Conservation (phyloP, 2,113 vertebrate genomes). For the Serinus canaria region DNA sequence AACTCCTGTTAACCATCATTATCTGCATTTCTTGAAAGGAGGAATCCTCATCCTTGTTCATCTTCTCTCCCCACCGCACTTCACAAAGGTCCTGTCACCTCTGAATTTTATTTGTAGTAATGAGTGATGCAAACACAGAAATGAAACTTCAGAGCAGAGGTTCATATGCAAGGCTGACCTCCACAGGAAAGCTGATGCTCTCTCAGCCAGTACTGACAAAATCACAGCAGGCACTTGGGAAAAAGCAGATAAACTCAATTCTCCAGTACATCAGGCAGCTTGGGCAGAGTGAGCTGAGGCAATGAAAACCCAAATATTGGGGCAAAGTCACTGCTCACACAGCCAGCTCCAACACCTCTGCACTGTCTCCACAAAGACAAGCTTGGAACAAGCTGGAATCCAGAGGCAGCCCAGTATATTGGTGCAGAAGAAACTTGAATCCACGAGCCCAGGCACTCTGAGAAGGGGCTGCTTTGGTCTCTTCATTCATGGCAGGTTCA, state of each 20-base stretch:
- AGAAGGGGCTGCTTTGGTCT: background rate
- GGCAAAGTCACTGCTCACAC: background rate
- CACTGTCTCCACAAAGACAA: background rate
- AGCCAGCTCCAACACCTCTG: background rate
- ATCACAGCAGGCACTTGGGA: background rate
- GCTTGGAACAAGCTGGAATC: background rate
- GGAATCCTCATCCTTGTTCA: background rate
- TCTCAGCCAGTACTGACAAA: background rate
- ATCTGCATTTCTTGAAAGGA: constrained; percentile 29
- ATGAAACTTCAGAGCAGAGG: background rate
- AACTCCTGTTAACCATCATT: constrained; percentile 4
- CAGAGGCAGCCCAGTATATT: background rate
- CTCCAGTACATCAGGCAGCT: background rate
- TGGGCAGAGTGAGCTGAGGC: background rate
- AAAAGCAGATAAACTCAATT: background rate
- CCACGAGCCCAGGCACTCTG: background rate
- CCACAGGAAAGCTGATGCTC: background rate
- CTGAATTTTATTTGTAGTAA: background rate
- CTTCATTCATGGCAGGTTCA: background rate
- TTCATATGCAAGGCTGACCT: background rate
- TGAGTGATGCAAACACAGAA: background rate
- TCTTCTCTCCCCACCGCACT: background rate
- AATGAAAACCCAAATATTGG: background rate
- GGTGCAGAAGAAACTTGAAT: background rate
- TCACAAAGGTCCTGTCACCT: background rate